phyloP scores from a whole-genome alignment of 1,140 invertebrate species.

The Centruroides sculpturatus region DNA sequence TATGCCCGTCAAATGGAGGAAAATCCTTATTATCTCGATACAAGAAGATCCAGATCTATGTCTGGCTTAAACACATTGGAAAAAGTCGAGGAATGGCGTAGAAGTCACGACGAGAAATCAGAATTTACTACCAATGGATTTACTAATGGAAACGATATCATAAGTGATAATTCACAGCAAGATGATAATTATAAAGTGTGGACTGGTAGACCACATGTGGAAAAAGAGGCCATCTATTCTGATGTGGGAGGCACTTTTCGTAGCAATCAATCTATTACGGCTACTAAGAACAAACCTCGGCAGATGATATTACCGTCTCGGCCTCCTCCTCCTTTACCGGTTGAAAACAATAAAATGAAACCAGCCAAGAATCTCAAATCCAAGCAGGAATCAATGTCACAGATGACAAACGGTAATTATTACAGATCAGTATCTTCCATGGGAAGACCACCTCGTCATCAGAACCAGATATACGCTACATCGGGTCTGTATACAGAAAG shows the following conservation, averaged over 20 bases:
- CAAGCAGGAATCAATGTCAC: background rate
- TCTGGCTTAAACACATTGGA: conserved; percentile 21
- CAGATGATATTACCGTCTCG: conserved; percentile 63
- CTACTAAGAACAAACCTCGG: conserved; percentile 36
- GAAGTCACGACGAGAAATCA: background rate
- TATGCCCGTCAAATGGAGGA: conserved; percentile 53
- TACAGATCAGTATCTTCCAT: conserved; percentile 12
- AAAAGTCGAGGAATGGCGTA: conserved; percentile 22
- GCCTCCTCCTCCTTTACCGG: conserved; percentile 25
- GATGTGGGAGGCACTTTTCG: conserved; percentile 46
- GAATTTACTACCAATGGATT: conserved; percentile 31
- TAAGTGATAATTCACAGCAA: conserved; percentile 25
- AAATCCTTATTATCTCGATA: conserved; percentile 18
- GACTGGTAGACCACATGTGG: conserved; percentile 35
- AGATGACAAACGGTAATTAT: background rate
- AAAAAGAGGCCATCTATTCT: conserved; percentile 13
- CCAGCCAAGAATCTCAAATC: background rate
- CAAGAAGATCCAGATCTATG: conserved; percentile 15
- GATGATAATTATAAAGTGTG: conserved; percentile 81
- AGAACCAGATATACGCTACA: conserved; percentile 10
- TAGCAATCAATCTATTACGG: conserved; percentile 43
- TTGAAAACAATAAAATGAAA: conserved; percentile 8
- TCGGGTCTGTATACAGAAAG: conserved; percentile 12
- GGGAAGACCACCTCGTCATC: conserved; percentile 19
- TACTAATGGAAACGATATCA: conserved; percentile 56